Conservation (phyloP, 2,113 vertebrate species). For the Callopanchax toddi region DNA sequence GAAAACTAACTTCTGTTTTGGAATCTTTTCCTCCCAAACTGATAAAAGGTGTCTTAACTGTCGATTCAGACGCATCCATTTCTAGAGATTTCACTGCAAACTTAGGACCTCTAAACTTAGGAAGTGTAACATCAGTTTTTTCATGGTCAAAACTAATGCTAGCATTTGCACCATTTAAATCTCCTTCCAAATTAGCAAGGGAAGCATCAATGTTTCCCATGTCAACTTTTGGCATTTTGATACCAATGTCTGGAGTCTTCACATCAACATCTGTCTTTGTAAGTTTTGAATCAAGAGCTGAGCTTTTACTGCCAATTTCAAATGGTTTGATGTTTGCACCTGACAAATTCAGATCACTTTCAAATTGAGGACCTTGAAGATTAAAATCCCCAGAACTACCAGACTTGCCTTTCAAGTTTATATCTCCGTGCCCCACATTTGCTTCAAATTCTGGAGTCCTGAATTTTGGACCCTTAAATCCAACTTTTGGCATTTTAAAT, state of each 20-base stretch:
- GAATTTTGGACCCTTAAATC: neutral
- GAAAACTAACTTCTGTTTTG: conserved; percentile 76
- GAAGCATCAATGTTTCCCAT: neutral
- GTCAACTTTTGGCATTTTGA: conserved; percentile 12
- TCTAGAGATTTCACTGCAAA: conserved; percentile 57
- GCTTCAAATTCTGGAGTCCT: no score
- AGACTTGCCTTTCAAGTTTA: no score
- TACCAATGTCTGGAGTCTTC: conserved; percentile 30
- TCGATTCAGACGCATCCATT: conserved; percentile 48
- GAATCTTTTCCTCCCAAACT: conserved; percentile 80
- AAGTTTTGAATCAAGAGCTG: no score
- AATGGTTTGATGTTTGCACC: no score
- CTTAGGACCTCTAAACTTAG: conserved; percentile 65
- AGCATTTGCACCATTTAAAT: conserved; percentile 47
- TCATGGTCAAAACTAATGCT: conserved; percentile 66
- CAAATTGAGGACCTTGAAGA: conserved; percentile 10
- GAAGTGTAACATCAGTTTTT: conserved; percentile 65
- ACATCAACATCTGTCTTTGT: neutral
- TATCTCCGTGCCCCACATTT: no score
- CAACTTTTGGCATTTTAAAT: neutral
- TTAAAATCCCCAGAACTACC: no score
- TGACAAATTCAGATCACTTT: no score
- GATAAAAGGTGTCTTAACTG: conserved; percentile 81
- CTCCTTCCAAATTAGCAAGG: conserved; percentile 17
- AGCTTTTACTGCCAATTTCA: conserved; percentile 2